Evolutionary conservation across 2,888 invertebrate species (phyloP).

Genomic region (Cerastoderma edule): DNA sequence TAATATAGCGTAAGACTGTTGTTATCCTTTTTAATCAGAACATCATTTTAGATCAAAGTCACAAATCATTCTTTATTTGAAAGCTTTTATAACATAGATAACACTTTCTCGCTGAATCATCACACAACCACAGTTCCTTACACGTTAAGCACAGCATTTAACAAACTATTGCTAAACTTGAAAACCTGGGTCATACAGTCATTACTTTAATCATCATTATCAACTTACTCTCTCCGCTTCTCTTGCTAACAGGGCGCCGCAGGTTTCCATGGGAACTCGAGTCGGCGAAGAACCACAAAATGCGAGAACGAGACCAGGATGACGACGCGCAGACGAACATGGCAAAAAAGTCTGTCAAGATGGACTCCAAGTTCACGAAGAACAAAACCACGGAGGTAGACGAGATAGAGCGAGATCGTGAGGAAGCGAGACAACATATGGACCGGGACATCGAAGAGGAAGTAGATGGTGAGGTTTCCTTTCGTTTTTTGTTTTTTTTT

Average conservation of each 20-base stretch:
- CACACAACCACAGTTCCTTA: too few relatives aligned
- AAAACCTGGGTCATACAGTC: too few relatives aligned
- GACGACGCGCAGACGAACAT: constrained; percentile 52
- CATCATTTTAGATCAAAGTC: too few relatives aligned
- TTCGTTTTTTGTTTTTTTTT: neutral
- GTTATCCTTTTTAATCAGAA: too few relatives aligned
- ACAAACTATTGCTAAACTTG: too few relatives aligned
- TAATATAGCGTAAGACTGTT: too few relatives aligned
- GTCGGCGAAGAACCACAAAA: constrained; percentile 47
- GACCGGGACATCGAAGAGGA: constrained; percentile 21
- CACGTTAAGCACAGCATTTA: too few relatives aligned
- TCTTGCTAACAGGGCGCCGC: constrained; percentile 52
- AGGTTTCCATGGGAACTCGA: constrained; percentile 62
- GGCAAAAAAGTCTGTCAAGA: constrained; percentile 50
- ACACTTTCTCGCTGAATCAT: too few relatives aligned
- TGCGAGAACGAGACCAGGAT: constrained; percentile 50
- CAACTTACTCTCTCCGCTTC: too few relatives aligned
- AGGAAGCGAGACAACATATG: constrained; percentile 21
- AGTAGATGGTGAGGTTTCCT: constrained; percentile 5
- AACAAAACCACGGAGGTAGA: constrained; percentile 49
- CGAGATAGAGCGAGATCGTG: constrained; percentile 46
- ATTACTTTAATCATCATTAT: too few relatives aligned
- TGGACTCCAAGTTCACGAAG: constrained; percentile 56
- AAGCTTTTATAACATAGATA: too few relatives aligned
- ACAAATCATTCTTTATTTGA: too few relatives aligned